These are phyloP conservation scores for Lissocephala sabroskyi DNA, from an alignment of 2,888 invertebrate genomes.

Conservation along the genomic window DNA sequence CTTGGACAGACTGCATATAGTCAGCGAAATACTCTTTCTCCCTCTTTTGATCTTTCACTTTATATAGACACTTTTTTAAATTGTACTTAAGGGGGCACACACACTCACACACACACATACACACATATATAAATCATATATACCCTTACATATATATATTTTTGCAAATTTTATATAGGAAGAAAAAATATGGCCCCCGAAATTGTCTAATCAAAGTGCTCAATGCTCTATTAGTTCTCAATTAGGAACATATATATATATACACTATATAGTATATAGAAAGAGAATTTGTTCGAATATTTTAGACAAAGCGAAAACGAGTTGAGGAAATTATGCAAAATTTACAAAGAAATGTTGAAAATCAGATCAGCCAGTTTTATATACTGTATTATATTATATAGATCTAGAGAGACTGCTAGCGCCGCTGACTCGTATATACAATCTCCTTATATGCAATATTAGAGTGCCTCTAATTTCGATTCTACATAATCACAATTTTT, in stretches of 20 bases:
- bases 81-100: conserved; percentile 24
- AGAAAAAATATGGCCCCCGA: background rate
- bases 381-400: too few species aligned
- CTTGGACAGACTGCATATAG: conserved; percentile 30
- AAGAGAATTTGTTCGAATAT: background rate
- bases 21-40: too few species aligned
- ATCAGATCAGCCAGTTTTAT: too few species aligned
- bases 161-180: background rate
- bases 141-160: conserved; percentile 32
- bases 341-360: too few species aligned
- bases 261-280: too few species aligned
- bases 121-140: conserved; percentile 34
- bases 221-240: too few species aligned
- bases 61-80: conserved; percentile 20
- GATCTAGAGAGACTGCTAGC: too few species aligned
- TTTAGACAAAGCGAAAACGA: conserved; percentile 42
- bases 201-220: too few species aligned
- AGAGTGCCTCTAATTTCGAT: conserved; percentile 67
- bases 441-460: conserved; percentile 69
- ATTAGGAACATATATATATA: too few species aligned
- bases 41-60: too few species aligned
- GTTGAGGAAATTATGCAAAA: too few species aligned
- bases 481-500: background rate
- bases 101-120: conserved; percentile 25
- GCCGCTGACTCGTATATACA: too few species aligned